These are phyloP conservation scores for Itoplectis maculator DNA, from an alignment of 2,888 invertebrate species.

Conservation along the genomic window DNA sequence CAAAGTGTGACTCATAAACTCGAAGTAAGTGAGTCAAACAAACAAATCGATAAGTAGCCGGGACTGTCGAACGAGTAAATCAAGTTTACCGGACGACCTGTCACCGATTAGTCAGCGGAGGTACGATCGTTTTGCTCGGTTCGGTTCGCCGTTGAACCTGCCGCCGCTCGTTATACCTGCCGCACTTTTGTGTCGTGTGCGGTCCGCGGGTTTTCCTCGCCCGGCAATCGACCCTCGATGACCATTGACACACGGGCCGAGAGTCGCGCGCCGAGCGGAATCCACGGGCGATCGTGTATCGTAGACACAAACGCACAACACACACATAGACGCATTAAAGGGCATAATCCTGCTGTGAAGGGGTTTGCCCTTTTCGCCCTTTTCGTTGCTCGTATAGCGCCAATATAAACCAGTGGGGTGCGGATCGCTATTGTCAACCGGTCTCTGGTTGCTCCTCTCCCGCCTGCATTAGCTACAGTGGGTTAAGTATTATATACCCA, in stretches of 20 bases:
- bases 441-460: conserved; percentile 24
- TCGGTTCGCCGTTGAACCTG: conserved; percentile 27
- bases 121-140: too few species aligned
- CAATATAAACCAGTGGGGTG: conserved; percentile 14
- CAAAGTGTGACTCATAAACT: too few species aligned
- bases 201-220: too few species aligned
- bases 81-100: conserved; percentile 45
- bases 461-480: neutral
- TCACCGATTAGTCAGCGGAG: conserved; percentile 25
- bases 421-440: conserved; percentile 47
- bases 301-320: too few species aligned
- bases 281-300: too few species aligned
- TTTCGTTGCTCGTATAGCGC: conserved; percentile 11
- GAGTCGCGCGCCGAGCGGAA: conserved; percentile 1
- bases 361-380: conserved; percentile 25
- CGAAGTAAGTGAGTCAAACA: neutral
- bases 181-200: too few species aligned
- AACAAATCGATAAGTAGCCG: neutral
- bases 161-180: neutral
- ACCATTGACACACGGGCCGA: conserved; percentile 59
- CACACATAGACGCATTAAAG: too few species aligned
- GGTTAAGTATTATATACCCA: too few species aligned
- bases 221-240: conserved; percentile 64
- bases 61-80: neutral
- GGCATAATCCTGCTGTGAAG: conserved; percentile 22